Evolutionary conservation across 2,113 vertebrate genomes (phyloP), one percentile per base, ranked within the genome.

Genomic region (Ophiodon elongatus): DNA sequence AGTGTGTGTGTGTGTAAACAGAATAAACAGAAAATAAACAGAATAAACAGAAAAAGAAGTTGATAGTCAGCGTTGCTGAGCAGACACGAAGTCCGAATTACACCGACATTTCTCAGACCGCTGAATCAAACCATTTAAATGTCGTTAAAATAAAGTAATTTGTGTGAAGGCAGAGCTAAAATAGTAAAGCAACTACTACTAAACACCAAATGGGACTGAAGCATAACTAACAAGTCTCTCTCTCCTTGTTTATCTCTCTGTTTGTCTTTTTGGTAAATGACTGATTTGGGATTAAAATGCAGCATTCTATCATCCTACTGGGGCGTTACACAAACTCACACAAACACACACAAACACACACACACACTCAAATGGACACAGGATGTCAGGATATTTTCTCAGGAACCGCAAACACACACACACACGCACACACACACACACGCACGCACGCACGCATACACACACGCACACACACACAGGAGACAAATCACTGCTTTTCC

Each of bases 221-320:
- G n/a, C n/a, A 50, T 27, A 60, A 33, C 27, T 35, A n/a, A n/a
- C 43, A 31, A 62, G 6, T 25, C 23, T 64, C 19, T 15, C 31
- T 64, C 43, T 67, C 3, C 11, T 27, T 47, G 5, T 50, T 9
- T 56, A 10, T 66, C 37, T 43, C 21, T 76, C 19, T 29, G 1
- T 68, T 68, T 79, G 35, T 76, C 62, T 68, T 64, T 80, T 74
- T 45, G 33, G 21, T n/a, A 60, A 73, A 72, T 14, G 27, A 19
- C 47, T 75, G 59, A 71, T 60, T 60, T 64, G 76, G 79, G 72
- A 77, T 68, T 5, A 23, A 29, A 73, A 57, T 54, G 11, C 33
- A 64, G 69, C 82, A 76, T 82, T 84, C 35, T 79, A 14, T 73
- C 71, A 67, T 76, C 66, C 78, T 77, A 73, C 70, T 82, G 77